Percentiles rank a stretch among this genome's conserved stretches.
phyloP scores from a whole-genome alignment of 2,113 vertebrate species.

The Miniopterus natalensis region DNA sequence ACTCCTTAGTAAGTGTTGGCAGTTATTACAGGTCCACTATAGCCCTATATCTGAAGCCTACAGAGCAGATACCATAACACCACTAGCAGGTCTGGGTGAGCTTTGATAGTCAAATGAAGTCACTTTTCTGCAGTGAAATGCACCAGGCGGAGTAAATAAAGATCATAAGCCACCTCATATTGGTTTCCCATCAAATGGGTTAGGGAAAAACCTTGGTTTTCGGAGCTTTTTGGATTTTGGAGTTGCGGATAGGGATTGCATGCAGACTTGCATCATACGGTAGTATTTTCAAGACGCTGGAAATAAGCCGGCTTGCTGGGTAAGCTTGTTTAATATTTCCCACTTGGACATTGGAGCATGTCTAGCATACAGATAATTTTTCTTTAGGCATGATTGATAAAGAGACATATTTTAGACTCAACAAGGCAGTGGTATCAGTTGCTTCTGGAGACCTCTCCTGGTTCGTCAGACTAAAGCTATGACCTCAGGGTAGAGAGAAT shows the following conservation, averaged over 20 bases:
- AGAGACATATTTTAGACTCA: constrained; percentile 26
- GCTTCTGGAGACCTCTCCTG: background rate
- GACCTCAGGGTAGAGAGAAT: background rate
- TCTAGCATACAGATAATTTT: background rate
- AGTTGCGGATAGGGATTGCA: background rate
- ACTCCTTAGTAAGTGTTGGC: background rate
- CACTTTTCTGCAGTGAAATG: background rate
- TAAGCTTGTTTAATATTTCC: background rate
- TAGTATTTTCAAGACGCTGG: background rate
- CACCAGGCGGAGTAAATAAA: background rate
- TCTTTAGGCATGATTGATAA: background rate
- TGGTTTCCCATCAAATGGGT: background rate
- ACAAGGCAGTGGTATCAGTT: background rate
- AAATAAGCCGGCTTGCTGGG: background rate
- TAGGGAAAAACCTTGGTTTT: background rate
- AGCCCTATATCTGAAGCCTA: background rate
- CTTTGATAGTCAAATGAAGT: background rate
- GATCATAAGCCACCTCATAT: background rate
- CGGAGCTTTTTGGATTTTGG: constrained; percentile 10
- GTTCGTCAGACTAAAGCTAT: background rate
- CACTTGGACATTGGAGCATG: background rate
- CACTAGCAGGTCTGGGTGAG: background rate
- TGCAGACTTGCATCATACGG: background rate
- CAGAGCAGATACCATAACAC: background rate
- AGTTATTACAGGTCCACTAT: background rate